Evolutionary conservation across 1,140 invertebrate genomes (phyloP).

Genomic region (Penaeus vannamei): DNA sequence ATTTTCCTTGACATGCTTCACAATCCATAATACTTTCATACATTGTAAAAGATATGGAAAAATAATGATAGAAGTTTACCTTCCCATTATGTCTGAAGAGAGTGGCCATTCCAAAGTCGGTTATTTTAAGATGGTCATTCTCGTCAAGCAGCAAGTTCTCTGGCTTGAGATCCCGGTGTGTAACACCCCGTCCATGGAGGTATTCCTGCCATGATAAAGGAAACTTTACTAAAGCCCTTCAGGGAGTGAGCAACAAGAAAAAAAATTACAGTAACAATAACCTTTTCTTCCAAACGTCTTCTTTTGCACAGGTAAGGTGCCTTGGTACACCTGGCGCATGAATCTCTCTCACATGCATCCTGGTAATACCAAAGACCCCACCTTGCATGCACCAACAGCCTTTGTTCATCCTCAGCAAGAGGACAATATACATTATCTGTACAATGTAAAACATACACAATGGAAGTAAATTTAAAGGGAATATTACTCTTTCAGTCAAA

Average conservation of each 20-base stretch:
- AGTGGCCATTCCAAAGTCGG: conserved; percentile 97
- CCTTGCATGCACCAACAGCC: background rate
- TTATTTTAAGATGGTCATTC: conserved; percentile 92
- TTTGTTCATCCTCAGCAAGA: background rate
- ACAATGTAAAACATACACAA: background rate
- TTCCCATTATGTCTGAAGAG: conserved; percentile 77
- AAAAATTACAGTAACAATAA: background rate
- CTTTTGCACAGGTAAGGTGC: conserved; percentile 43
- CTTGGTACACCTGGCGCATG: conserved; percentile 69
- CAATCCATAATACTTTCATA: conserved; percentile 2
- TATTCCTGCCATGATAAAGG: conserved; percentile 76
- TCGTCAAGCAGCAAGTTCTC: conserved; percentile 94
- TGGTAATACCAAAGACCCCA: conserved; percentile 70
- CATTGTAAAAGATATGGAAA: background rate
- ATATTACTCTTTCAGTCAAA: too few species aligned
- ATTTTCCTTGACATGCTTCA: background rate
- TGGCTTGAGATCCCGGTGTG: conserved; percentile 94
- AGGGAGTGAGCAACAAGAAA: background rate
- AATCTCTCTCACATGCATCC: conserved; percentile 68
- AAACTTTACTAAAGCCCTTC: background rate
- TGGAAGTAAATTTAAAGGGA: background rate
- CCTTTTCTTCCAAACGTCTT: background rate
- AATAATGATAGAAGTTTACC: conserved; percentile 35
- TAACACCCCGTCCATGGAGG: conserved; percentile 85
- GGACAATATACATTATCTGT: background rate